Base-by-base conservation (phyloP, 2,113 vertebrate species). In the Pseudopodoces humilis region DNA sequence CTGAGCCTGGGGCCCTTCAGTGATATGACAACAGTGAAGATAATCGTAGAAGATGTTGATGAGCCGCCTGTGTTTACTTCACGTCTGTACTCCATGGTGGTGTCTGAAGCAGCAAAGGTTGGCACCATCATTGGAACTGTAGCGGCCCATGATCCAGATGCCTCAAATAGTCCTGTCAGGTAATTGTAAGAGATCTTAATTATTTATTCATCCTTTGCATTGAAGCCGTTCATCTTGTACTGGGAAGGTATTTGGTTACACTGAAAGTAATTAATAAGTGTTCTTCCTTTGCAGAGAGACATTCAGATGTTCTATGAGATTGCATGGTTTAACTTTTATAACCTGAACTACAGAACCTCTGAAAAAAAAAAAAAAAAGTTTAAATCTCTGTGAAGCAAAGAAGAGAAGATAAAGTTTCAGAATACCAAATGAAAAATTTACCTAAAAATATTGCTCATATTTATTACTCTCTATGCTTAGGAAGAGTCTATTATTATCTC, bases 31-130 rank as follows among this genome's bases (percentile, higher is more conserved):
- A 98, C 98, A 0, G 98, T 99, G 91, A 99, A 98, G 94, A 98
- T 99, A 72, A 98, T 98, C 2, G 99, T 99, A 53, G 98, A 99
- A 68, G 99, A 99, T 7, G 99, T 99, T 72, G 99, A 99, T 10
- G 99, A 99, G 92, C 98, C 99, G 0, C 99, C 99, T 0, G 90
- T 99, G 60, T 99, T 99, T 83, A 98, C 98, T 12, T 92, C 97
- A 1, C 96, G 88, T 1, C 90, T 99, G 28, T 99, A 98, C 93
- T 97, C 95, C 87, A 99, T 99, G 99, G 97, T 98, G 30, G 98
- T 99, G 28, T 99, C 98, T 1, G 99, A 99, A 97, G 99, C 98
- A 15, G 98, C 99, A 43, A 98, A 97, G 59, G 97, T 99, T 7
- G 99, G 99, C 65, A 99, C 98, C 4, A 98, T 98, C 37, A 99